Conservation (phyloP, 1,140 invertebrate species). For the Bombus haemorrhoidalis region DNA sequence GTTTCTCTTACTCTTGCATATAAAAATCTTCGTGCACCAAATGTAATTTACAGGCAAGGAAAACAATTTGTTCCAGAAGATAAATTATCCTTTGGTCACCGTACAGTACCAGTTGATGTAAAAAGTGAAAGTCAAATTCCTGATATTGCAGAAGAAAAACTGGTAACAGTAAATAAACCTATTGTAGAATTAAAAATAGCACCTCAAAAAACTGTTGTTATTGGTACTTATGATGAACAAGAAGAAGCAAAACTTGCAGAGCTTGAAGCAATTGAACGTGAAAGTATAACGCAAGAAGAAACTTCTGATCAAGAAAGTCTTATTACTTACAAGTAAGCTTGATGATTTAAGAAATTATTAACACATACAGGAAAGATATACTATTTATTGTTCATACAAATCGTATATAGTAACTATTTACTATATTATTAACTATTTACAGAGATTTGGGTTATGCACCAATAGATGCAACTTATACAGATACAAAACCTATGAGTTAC, state of each 20-base stretch:
- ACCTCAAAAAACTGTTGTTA: constrained; percentile 3
- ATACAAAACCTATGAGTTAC: background rate
- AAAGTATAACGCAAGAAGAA: constrained; percentile 57
- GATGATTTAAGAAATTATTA: background rate
- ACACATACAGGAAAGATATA: background rate
- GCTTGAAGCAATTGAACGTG: constrained; percentile 65
- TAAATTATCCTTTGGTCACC: constrained; percentile 78
- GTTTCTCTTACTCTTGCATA: constrained; percentile 79
- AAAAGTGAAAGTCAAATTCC: constrained; percentile 54
- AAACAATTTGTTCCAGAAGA: constrained; percentile 75
- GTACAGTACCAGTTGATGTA: constrained; percentile 74
- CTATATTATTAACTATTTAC: background rate
- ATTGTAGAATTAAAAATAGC: constrained; percentile 77
- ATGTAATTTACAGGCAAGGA: constrained; percentile 60
- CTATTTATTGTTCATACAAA: no score
- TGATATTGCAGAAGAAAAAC: constrained; percentile 80
- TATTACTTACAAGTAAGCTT: constrained; percentile 57
- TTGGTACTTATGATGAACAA: constrained; percentile 48
- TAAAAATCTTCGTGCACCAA: constrained; percentile 67
- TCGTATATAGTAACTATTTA: background rate
- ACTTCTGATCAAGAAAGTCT: constrained; percentile 4
- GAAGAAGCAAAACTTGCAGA: constrained; percentile 64
- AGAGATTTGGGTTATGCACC: constrained; percentile 68
- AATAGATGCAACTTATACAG: background rate
- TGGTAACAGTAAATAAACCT: constrained; percentile 78